Conservation (phyloP, 2,888 invertebrate species). For the Ophion ellenae region DNA sequence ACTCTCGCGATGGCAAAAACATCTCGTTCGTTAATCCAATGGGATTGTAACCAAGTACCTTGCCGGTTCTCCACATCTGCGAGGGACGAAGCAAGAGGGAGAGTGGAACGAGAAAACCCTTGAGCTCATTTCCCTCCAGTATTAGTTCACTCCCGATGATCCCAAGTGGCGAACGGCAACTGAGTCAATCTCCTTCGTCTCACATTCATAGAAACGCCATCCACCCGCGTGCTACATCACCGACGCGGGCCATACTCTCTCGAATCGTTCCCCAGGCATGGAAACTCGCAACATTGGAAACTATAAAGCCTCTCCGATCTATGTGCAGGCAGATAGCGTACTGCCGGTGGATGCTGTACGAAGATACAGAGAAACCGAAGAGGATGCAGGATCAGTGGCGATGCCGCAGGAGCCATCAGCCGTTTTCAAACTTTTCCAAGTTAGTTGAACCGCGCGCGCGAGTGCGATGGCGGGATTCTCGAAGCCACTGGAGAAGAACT, state of each 20-base stretch:
- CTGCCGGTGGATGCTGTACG: conserved; percentile 25
- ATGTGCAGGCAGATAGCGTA: conserved; percentile 29
- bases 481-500: conserved; percentile 56
- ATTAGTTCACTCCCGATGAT: conserved; percentile 60
- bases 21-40: conserved; percentile 38
- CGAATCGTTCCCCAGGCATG: conserved; percentile 49
- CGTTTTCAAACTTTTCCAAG: conserved; percentile 74
- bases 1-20: conserved; percentile 31
- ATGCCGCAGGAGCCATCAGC: conserved; percentile 67
- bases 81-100: conserved; percentile 28
- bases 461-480: conserved; percentile 52
- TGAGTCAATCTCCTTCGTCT: conserved; percentile 49
- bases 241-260: conserved; percentile 21
- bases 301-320: conserved; percentile 48
- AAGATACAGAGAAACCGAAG: conserved; percentile 40
- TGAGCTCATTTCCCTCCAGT: conserved; percentile 42
- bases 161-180: conserved; percentile 49
- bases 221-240: conserved; percentile 6
- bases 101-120: conserved; percentile 43
- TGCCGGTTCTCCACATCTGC: conserved; percentile 15
- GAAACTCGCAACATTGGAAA: conserved; percentile 64
- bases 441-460: conserved; percentile 66
- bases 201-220: conserved; percentile 36
- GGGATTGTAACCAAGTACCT: conserved; percentile 52
- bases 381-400: conserved; percentile 55